A percentile compares a stretch with the other conserved stretches of the same genome.
phyloP scores from a whole-genome alignment of 2,888 invertebrate genomes.

The Stenodera caucasica region DNA sequence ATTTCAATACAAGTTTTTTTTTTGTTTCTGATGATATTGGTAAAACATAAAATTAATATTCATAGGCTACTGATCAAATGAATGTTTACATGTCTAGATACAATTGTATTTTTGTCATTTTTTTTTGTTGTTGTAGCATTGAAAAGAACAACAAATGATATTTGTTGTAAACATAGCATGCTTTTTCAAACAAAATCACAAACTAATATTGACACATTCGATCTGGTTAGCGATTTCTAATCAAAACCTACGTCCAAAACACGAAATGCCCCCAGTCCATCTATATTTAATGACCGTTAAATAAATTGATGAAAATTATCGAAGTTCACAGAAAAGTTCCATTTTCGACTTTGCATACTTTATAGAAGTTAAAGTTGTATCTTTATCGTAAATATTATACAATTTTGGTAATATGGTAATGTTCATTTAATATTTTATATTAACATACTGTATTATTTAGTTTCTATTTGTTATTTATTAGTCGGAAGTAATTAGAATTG shows the following conservation, averaged over 20 bases:
- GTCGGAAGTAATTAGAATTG: conserved; percentile 8
- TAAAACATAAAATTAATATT: not conserved
- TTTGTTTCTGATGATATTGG: not conserved
- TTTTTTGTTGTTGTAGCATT: not conserved
- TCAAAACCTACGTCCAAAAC: conserved; percentile 9
- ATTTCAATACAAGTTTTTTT: no score
- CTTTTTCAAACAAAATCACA: conserved; percentile 18
- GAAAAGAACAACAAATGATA: not conserved
- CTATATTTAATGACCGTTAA: not conserved
- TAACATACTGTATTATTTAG: not conserved
- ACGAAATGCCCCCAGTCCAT: not conserved
- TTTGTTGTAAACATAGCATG: not conserved
- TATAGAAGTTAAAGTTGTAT: not conserved
- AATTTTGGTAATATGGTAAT: conserved; percentile 15
- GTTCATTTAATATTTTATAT: conserved; percentile 12
- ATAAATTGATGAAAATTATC: no score
- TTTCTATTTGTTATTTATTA: conserved; percentile 11
- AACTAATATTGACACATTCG: conserved; percentile 24
- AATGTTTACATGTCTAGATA: not conserved
- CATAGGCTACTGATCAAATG: not conserved
- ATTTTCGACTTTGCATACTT: no score
- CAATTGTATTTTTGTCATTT: not conserved
- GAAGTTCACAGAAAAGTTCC: no score
- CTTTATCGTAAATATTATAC: conserved; percentile 6
- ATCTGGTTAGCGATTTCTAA: conserved; percentile 19